These are phyloP conservation scores for Boloria selene DNA, from an alignment of 2,888 invertebrate species.

Conservation along the genomic window DNA sequence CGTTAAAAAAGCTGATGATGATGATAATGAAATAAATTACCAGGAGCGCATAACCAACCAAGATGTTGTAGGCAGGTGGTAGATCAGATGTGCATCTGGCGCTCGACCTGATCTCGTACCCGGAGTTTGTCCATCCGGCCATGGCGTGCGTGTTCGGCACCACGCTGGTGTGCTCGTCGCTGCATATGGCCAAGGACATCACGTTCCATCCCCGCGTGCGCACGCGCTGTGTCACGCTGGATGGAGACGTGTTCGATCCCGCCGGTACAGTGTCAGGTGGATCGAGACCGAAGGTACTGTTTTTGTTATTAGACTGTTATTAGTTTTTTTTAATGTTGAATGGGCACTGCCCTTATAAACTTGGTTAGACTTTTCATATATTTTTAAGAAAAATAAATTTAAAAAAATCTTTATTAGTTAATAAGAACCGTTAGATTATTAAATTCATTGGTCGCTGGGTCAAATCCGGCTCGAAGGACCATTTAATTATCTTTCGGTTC, in stretches of 20 bases:
- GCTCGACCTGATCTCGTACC: constrained; percentile 88
- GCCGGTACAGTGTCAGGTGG: constrained; percentile 96
- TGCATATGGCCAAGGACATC: constrained; percentile 90
- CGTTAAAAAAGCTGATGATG: too few species aligned
- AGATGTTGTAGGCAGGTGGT: constrained; percentile 79
- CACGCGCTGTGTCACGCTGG: constrained; percentile 91
- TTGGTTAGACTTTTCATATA: too few species aligned
- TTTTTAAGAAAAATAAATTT: too few species aligned
- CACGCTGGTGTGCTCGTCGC: constrained; percentile 91
- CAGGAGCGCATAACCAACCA: neutral
- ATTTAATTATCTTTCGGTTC: too few species aligned
- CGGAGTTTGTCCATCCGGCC: constrained; percentile 85
- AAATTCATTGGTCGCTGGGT: too few species aligned
- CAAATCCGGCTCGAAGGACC: too few species aligned
- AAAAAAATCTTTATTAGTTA: too few species aligned
- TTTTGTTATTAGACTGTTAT: neutral
- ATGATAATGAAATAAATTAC: too few species aligned
- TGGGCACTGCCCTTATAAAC: too few species aligned
- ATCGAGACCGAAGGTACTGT: constrained; percentile 79
- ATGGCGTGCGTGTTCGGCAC: constrained; percentile 95
- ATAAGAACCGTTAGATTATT: too few species aligned
- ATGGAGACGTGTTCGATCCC: constrained; percentile 96
- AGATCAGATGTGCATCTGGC: constrained; percentile 91
- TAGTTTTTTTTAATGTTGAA: too few species aligned
- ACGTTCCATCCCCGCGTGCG: constrained; percentile 88